These are phyloP conservation scores for Pipistrellus nathusii DNA, from an alignment of 2,797 vertebrate genomes.

Conservation along the genomic window DNA sequence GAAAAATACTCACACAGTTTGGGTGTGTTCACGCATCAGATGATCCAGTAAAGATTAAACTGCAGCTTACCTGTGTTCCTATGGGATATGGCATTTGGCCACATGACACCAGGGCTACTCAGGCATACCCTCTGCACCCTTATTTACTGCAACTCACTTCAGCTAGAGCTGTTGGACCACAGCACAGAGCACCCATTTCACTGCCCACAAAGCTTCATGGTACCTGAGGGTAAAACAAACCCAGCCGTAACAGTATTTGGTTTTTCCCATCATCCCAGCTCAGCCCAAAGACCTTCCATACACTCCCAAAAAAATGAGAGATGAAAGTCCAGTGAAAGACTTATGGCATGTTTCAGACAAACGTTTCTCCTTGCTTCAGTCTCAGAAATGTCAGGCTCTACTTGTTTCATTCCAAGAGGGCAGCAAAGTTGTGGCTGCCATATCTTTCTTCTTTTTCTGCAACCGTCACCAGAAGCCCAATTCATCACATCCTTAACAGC, in stretches of 20 bases:
- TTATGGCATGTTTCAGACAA: background rate
- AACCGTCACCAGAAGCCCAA: conserved; percentile 71
- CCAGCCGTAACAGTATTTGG: no score
- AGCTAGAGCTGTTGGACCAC: background rate
- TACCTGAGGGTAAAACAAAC: background rate
- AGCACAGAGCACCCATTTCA: background rate
- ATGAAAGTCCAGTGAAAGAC: background rate
- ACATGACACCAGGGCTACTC: background rate
- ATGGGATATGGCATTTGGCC: background rate
- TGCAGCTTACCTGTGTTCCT: background rate
- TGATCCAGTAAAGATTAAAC: background rate
- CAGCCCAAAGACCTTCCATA: background rate
- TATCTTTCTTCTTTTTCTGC: conserved; percentile 65
- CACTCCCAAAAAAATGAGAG: background rate
- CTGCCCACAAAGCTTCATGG: background rate
- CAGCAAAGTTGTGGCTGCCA: background rate
- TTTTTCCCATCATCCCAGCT: background rate
- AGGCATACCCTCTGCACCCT: background rate
- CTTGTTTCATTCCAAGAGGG: background rate
- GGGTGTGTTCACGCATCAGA: background rate
- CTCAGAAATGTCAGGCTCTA: background rate
- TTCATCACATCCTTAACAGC: conserved; percentile 76
- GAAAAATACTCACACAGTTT: background rate
- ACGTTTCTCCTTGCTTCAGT: conserved; percentile 41
- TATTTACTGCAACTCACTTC: background rate